These are phyloP conservation scores for Thalassarche chlororhynchos DNA, from an alignment of 2,113 vertebrate species.

Conservation along the genomic window DNA sequence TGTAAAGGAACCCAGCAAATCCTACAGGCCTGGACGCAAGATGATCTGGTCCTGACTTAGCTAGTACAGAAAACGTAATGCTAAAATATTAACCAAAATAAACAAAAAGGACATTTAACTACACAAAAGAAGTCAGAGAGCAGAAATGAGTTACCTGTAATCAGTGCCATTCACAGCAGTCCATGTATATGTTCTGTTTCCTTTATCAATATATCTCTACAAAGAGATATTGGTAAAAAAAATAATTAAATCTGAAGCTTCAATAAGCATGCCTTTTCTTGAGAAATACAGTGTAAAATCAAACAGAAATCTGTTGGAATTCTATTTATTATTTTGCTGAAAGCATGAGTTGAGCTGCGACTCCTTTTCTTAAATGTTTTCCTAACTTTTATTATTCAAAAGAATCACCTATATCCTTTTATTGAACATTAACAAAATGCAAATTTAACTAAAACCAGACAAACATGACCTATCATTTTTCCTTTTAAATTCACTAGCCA, in stretches of 20 bases:
- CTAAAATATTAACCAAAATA: neutral
- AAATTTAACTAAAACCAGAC: neutral
- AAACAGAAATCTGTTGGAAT: neutral
- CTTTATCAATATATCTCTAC: conserved; percentile 96
- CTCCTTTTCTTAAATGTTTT: neutral
- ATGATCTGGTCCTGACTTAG: neutral
- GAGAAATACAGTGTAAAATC: neutral
- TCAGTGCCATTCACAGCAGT: conserved; percentile 95
- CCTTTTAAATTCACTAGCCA: neutral
- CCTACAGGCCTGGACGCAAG: neutral
- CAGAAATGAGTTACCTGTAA: conserved; percentile 86
- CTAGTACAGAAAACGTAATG: neutral
- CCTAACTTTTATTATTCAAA: neutral
- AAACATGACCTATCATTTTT: neutral
- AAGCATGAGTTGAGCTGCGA: neutral
- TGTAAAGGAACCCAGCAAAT: neutral
- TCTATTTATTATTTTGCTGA: neutral
- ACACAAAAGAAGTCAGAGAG: neutral
- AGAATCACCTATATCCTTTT: neutral
- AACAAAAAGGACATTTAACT: neutral
- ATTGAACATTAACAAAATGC: neutral
- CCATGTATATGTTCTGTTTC: conserved; percentile 93
- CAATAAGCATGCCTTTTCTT: neutral
- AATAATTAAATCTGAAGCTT: neutral
- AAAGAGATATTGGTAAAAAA: conserved; percentile 6